Percentiles rank a stretch among this genome's conserved stretches.
phyloP scores from a whole-genome alignment of 2,113 vertebrate genomes.

The Albula glossodonta region DNA sequence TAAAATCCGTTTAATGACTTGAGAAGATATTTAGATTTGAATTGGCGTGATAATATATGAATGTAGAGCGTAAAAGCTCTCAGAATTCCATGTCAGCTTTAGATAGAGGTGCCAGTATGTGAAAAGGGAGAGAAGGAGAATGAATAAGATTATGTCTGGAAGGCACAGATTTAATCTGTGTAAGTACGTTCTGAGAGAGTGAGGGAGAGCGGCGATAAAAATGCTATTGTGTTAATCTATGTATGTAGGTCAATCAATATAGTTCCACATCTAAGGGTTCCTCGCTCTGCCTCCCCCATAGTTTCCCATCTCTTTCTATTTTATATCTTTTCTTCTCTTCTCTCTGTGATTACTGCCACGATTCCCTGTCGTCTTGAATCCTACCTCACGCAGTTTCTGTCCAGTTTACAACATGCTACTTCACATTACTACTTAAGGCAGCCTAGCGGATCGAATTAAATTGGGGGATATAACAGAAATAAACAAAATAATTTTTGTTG shows the following conservation, averaged over 20 bases:
- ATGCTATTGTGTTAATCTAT: slow-evolving; percentile 43
- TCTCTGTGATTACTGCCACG: background rate
- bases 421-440: background rate
- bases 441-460: background rate
- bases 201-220: slow-evolving; percentile 4
- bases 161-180: slow-evolving; percentile 40
- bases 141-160: slow-evolving; percentile 11
- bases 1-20: background rate
- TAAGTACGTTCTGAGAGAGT: slow-evolving; percentile 30
- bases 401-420: no score
- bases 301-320: background rate
- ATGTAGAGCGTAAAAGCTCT: background rate
- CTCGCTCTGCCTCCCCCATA: background rate
- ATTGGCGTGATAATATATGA: background rate
- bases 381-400: no score
- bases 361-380: no score
- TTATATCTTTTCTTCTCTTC: background rate
- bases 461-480: background rate
- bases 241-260: slow-evolving; percentile 59
- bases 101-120: slow-evolving; percentile 26
- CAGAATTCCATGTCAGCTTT: background rate
- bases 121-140: slow-evolving; percentile 28
- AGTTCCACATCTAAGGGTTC: slow-evolving; percentile 41
- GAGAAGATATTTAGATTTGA: background rate
- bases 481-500: background rate